A percentile compares a stretch with the other conserved stretches of the same genome.
These are phyloP conservation scores for Drosophila nigromelanica DNA, from an alignment of 1,140 invertebrate genomes.

Conservation along the genomic window DNA sequence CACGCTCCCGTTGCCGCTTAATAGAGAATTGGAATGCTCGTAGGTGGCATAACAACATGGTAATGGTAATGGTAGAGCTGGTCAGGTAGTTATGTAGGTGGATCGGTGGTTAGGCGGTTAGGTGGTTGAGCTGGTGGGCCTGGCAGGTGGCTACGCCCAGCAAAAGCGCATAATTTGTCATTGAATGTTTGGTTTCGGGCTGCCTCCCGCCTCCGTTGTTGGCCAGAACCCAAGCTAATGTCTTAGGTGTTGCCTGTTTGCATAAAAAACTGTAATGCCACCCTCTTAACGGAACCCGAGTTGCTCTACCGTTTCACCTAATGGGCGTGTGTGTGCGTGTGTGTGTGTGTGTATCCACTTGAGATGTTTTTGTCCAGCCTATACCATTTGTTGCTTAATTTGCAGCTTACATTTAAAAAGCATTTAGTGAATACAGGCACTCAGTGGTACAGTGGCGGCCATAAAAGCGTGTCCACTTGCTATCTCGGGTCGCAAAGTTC, in stretches of 20 bases:
- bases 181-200: constrained; percentile 74
- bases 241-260: constrained; percentile 69
- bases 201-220: constrained; percentile 4
- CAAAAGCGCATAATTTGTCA: constrained; percentile 75
- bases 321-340: constrained; percentile 17
- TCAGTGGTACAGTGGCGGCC: constrained; percentile 48
- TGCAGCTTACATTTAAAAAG: constrained; percentile 67
- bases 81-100: constrained; percentile 41
- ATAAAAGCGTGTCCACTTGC: constrained; percentile 38
- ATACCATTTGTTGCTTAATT: constrained; percentile 66
- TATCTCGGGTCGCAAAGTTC: constrained; percentile 72
- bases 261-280: constrained; percentile 42
- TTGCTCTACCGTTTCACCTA: constrained; percentile 16
- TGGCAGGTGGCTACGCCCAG: constrained; percentile 59
- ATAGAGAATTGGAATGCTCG: constrained; percentile 40
- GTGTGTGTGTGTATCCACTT: constrained; percentile 44
- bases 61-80: constrained; percentile 37
- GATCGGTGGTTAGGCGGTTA: constrained; percentile 39
- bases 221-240: constrained; percentile 49
- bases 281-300: constrained; percentile 16
- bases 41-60: constrained; percentile 70
- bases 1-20: constrained; percentile 39
- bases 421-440: constrained; percentile 50
- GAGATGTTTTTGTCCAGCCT: constrained; percentile 51
- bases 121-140: constrained; percentile 31